Base-by-base conservation (phyloP, 2,113 vertebrate species). In the Caranx melampygus region DNA sequence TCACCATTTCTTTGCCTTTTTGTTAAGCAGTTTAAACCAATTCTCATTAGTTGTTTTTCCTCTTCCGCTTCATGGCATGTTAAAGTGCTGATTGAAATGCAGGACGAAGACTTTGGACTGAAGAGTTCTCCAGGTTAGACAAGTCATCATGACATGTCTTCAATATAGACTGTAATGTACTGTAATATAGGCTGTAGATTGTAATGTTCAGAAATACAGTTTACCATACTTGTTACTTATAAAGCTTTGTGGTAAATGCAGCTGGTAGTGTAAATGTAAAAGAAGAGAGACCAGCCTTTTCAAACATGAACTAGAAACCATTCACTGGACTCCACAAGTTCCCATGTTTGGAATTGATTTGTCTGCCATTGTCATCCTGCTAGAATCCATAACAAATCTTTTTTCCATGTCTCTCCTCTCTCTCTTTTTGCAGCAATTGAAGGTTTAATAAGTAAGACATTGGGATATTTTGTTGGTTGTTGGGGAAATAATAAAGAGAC, bases 371-470 rank as follows among this genome's bases (percentile, higher is more conserved):
- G 60, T 85, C 84, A 88, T 91, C 78, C 72, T 81, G 58, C 69
- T 87, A 80, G 59, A 75, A 83, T 78, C 93, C 93, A 94, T 94
- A 92, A 94, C 90, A 87, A 84, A 84, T 90, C 78, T 91, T 86
- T 90, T 84, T 84, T 76, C 79, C 91, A 94, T 94, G 80, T 94
- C 87, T 95, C 90, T 93, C 80, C 88, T 88, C 86, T 94, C 78
- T 93, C 87, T 92, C 88, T 92, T 79, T 92, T 92, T 91, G 94
- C 95, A 96, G 95, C 95, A 94, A 95, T 96, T 95, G 95, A 94
- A 92, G 95, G 95, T 92, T 95, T 96, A 94, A 96, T 96, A 94
- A 96, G 95, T 96, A 96, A 96, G 95, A 92, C 54, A 82, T 75
- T 82, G 81, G 85, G 66, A 88, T 89, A 83, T 87, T 83, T 81